These are phyloP conservation scores for Microtus oregoni DNA, from an alignment of 2,113 vertebrate genomes.

Conservation along the genomic window DNA sequence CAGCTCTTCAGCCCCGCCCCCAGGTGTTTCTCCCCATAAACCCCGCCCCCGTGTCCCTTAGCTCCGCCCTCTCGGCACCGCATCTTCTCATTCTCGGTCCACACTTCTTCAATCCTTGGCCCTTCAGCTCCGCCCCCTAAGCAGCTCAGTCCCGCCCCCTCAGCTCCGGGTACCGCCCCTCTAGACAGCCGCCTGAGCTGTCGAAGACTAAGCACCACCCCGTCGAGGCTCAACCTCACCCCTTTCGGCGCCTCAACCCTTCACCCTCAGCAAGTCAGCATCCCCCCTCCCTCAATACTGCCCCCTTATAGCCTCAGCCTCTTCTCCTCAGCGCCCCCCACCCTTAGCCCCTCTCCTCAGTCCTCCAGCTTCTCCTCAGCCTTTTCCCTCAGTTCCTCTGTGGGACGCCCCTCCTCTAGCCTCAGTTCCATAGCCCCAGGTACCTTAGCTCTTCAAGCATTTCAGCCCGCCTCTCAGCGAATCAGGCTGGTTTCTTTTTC, in stretches of 20 bases:
- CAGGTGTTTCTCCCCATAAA: fast-evolving
- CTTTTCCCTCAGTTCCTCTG: background rate
- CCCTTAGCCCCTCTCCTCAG: background rate
- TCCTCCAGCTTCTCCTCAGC: background rate
- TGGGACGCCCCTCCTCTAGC: background rate
- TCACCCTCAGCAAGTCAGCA: background rate
- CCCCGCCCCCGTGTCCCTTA: background rate
- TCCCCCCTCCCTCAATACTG: background rate
- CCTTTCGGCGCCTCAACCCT: background rate
- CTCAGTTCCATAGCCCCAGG: background rate
- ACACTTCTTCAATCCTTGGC: background rate
- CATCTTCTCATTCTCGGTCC: too few relatives aligned
- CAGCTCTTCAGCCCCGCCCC: background rate
- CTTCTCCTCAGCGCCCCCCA: background rate
- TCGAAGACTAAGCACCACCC: background rate
- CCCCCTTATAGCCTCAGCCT: background rate
- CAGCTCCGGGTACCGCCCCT: background rate
- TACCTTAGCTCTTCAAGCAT: background rate
- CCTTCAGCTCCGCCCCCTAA: background rate
- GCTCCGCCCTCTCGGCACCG: background rate
- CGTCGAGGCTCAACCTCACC: background rate
- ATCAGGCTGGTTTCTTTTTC: background rate
- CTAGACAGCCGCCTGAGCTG: background rate
- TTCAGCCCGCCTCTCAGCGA: background rate
- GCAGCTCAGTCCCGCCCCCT: background rate